Base-by-base conservation (phyloP, 1,140 invertebrate genomes). In the Dufourea novaeangliae region DNA sequence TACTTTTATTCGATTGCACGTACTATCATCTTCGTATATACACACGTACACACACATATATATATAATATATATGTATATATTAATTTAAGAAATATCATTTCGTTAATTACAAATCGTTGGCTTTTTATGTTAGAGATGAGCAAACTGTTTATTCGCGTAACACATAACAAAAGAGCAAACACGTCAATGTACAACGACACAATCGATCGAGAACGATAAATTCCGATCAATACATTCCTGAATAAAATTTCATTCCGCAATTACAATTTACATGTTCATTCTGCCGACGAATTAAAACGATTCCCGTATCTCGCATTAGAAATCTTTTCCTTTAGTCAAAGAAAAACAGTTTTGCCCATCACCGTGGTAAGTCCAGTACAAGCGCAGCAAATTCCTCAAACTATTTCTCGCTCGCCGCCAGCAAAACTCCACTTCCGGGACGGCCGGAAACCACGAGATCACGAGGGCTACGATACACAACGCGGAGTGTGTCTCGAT, bases 371-470 rank as follows among this genome's bases (percentile, higher is more conserved):
- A 7, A 32, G 14, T n/a, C 46, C 54, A 0, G 14, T 32, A 27
- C 27, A 57, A 57, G 12, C 4, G 54, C 27, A 5, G 2, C 27
- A 20, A 57, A 57, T 57, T 32, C 27, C 27, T 57, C 54, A 14
- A 57, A 32, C 14, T 32, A 32, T 57, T 57, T 57, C 27, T 17
- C 14, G 32, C 32, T 57, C 3, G 7, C 22, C 27, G 54, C 1
- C 27, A 20, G 54, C n/a, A n/a, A 57, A 32, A 57, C 27, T 32
- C 54, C 32, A 32, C 54, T 32, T 32, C 54, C 54, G 54, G 54
- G 17, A 57, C 54, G 54, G 54, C 27, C 54, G 54, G 54, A 57
- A 57, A 57, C 54, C 54, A 32, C 12, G 25, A 32, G 54, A 20
- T 6, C 27, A 5, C 17, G 4, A 5, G n/a, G 44, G 32, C 11